Base-by-base conservation (phyloP, 2,113 vertebrate genomes). In the Megaceryle torquata region DNA sequence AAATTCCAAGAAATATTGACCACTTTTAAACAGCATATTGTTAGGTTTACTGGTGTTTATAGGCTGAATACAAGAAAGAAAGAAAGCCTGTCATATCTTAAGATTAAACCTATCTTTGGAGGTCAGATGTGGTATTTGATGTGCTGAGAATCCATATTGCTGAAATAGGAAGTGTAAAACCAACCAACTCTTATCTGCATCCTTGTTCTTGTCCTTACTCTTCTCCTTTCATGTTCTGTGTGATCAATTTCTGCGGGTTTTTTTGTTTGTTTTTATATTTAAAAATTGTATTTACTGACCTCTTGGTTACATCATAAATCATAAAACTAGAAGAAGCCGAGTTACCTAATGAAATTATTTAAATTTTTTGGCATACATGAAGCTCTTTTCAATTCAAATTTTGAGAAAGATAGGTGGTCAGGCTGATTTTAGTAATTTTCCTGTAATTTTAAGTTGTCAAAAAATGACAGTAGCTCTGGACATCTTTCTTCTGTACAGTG, bases 261-360 rank as follows among this genome's bases (percentile, higher is more conserved):
- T 16, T 31, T 6, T 2, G 60, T 63, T 61, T 64, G 88, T 43
- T 29, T 50, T 89, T 26, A 33, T 37, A 37, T 68, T 64, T 86
- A 44, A 63, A 60, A 91, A 54, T 74, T 59, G 39, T 41, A 41
- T 16, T 61, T 61, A 44, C 22, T 69, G 57, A 74, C 29, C 7
- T 54, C 6, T 75, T 86, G 15, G 10, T 69, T 77, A 29, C 11
- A 8, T 67, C 0, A 0, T n/a, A 77, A 77, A 15, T 67, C 3
- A 18, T 63, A 39, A 74, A 54, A 61, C 28, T 19, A 26, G 51
- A 72, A 3, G 3, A 74, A 74, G 29, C 24, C 19, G 19, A 78
- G 37, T 6, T 63, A 20, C 16, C 19, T 84, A 44, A 29, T 67
- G 5, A 74, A 53, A 41, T 29, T 10, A 37, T 65, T 54, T n/a